phyloP scores from a whole-genome alignment of 2,797 vertebrate genomes.

The Hemibagrus guttatus region DNA sequence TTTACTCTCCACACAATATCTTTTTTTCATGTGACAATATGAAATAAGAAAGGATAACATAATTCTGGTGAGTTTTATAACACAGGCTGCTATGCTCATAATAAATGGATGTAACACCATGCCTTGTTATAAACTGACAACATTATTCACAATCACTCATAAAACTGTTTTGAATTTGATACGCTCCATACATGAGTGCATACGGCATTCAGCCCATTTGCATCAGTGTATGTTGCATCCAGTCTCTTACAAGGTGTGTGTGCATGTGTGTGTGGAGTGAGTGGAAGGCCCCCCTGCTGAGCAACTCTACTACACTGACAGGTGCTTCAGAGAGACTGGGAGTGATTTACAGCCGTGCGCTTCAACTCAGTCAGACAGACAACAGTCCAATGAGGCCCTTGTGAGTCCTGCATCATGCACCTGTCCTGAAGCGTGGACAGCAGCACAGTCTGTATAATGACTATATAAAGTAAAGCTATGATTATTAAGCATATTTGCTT shows the following conservation, averaged over 20 bases:
- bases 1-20: not conserved
- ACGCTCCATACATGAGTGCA: constrained; percentile 45
- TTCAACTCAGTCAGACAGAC: constrained; percentile 47
- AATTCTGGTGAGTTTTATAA: constrained; percentile 6
- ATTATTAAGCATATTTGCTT: not conserved
- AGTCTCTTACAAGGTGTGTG: constrained; percentile 46
- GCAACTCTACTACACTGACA: constrained; percentile 53
- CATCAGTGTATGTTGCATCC: constrained; percentile 33
- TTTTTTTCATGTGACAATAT: not conserved
- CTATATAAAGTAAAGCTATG: not conserved
- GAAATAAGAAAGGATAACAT: not conserved
- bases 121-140: constrained; percentile 18
- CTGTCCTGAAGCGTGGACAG: constrained; percentile 23
- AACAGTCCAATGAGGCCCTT: constrained; percentile 30
- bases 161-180: constrained; percentile 28
- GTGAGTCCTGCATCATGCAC: constrained; percentile 39
- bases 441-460: not conserved
- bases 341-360: constrained; percentile 54
- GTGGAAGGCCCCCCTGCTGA: constrained; percentile 54
- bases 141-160: constrained; percentile 24
- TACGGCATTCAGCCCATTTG: constrained; percentile 40
- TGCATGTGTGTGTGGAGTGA: constrained; percentile 35
- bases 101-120: constrained; percentile 8
- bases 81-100: constrained; percentile 6
- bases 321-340: constrained; percentile 52